A percentile compares a stretch with the other conserved stretches of the same genome.
Evolutionary conservation across 2,113 vertebrate genomes (phyloP).

Genomic region (Cairina moschata): DNA sequence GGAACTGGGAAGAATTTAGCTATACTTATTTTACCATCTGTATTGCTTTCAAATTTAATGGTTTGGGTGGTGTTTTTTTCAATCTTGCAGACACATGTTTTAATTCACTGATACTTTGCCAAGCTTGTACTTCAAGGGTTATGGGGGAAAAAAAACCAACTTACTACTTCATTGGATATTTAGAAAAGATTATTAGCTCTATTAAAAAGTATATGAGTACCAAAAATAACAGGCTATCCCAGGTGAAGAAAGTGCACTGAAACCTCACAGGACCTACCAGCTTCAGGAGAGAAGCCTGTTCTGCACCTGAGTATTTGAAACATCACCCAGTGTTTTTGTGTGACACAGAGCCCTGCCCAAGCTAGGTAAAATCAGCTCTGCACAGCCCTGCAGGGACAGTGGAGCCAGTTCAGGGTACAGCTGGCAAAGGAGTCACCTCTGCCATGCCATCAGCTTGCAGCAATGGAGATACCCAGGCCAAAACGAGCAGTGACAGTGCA

Average conservation of each 20-base stretch:
- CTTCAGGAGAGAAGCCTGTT: constrained; percentile 6
- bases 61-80: not conserved
- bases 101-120: not conserved
- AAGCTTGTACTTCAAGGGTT: not conserved
- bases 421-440: not conserved
- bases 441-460: no score
- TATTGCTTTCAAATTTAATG: not conserved
- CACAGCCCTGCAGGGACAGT: rapidly evolving
- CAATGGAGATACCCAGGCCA: not conserved
- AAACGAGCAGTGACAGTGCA: not conserved
- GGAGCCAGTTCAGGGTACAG: rapidly evolving
- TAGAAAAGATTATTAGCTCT: not conserved
- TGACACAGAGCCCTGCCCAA: not conserved
- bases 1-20: not conserved
- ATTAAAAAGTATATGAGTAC: not conserved
- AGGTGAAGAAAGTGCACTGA: not conserved
- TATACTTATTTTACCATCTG: not conserved
- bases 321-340: not conserved
- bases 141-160: not conserved
- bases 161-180: not conserved
- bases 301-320: not conserved
- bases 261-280: not conserved
- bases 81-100: not conserved
- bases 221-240: not conserved
- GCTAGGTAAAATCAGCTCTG: not conserved